A percentile compares a stretch with the other conserved stretches of the same genome.
Conservation (phyloP, 2,888 invertebrate species). For the Drosophila siamana region DNA sequence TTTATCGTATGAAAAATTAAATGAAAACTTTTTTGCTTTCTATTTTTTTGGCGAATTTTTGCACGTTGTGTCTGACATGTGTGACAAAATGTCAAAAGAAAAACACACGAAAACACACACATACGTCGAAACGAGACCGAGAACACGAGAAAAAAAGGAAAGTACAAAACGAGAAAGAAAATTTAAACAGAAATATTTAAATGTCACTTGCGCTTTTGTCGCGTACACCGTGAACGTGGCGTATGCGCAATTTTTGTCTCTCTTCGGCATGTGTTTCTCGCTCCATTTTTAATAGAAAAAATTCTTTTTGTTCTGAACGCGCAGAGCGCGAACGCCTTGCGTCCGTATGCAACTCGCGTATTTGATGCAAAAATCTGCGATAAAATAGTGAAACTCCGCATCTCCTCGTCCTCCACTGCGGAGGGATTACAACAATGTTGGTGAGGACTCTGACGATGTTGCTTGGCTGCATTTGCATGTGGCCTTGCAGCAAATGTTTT, state of each 20-base stretch:
- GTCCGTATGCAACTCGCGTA: slow-evolving; percentile 54
- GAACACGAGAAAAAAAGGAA: too few species aligned
- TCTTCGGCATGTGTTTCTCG: slow-evolving; percentile 20
- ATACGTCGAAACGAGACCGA: slow-evolving; percentile 12
- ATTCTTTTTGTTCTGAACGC: slow-evolving; percentile 20
- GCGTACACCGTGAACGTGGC: slow-evolving; percentile 34
- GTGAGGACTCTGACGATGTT: slow-evolving; percentile 50
- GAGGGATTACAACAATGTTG: slow-evolving; percentile 37
- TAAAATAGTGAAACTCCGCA: slow-evolving; percentile 55
- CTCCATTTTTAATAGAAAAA: slow-evolving; percentile 35
- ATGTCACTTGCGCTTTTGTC: slow-evolving; percentile 41
- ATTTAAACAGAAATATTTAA: slow-evolving; percentile 63
- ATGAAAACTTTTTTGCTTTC: slow-evolving; percentile 38
- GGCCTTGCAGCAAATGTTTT: slow-evolving; percentile 67
- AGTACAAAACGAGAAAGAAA: slow-evolving; percentile 1
- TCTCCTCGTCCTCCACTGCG: not conserved
- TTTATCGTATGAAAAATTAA: slow-evolving; percentile 56
- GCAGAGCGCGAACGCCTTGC: slow-evolving; percentile 34
- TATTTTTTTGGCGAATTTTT: slow-evolving; percentile 29
- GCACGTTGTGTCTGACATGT: slow-evolving; percentile 47
- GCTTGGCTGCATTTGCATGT: slow-evolving; percentile 63
- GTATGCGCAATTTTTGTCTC: slow-evolving; percentile 53
- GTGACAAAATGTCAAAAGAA: slow-evolving; percentile 63
- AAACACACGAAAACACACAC: slow-evolving; percentile 19
- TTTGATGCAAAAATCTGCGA: slow-evolving; percentile 72